phyloP scores from a whole-genome alignment of 1,140 invertebrate genomes.

The Campoletis sonorensis region DNA sequence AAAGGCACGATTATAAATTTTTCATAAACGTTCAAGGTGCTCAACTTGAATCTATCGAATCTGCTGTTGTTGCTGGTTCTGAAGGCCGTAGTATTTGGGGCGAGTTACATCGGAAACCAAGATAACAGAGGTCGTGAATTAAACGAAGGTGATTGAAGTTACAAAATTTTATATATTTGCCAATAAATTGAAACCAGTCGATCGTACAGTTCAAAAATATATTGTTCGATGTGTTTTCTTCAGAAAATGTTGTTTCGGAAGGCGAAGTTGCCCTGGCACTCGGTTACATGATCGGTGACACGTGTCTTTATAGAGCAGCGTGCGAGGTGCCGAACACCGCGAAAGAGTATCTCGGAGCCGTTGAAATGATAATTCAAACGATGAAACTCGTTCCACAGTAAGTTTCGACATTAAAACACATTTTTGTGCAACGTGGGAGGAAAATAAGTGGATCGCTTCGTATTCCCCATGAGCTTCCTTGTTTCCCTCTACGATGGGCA shows the following conservation, averaged over 20 bases:
- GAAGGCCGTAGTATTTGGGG: constrained; percentile 88
- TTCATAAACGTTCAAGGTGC: constrained; percentile 76
- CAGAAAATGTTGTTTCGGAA: constrained; percentile 78
- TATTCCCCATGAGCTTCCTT: too few species aligned
- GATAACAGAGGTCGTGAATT: constrained; percentile 63
- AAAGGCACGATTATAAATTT: too few species aligned
- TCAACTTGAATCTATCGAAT: constrained; percentile 90
- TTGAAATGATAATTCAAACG: constrained; percentile 84
- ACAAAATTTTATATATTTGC: constrained; percentile 1
- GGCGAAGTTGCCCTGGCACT: constrained; percentile 83
- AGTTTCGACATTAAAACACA: constrained; percentile 54
- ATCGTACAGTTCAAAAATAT: too few species aligned
- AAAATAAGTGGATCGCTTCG: too few species aligned
- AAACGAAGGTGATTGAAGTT: constrained; percentile 63
- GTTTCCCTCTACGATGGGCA: not conserved
- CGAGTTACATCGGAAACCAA: constrained; percentile 83
- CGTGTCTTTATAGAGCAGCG: constrained; percentile 86
- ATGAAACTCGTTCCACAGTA: constrained; percentile 84
- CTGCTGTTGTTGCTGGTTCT: constrained; percentile 86
- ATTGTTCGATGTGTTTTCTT: constrained; percentile 18
- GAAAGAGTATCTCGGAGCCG: constrained; percentile 84
- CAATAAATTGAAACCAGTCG: not conserved
- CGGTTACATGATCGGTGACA: constrained; percentile 84
- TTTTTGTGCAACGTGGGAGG: too few species aligned
- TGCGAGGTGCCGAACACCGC: constrained; percentile 86